A percentile compares a stretch with the other conserved stretches of the same genome.
Evolutionary conservation across 2,888 invertebrate genomes (phyloP).

Genomic region (Nymphalis polychloros): DNA sequence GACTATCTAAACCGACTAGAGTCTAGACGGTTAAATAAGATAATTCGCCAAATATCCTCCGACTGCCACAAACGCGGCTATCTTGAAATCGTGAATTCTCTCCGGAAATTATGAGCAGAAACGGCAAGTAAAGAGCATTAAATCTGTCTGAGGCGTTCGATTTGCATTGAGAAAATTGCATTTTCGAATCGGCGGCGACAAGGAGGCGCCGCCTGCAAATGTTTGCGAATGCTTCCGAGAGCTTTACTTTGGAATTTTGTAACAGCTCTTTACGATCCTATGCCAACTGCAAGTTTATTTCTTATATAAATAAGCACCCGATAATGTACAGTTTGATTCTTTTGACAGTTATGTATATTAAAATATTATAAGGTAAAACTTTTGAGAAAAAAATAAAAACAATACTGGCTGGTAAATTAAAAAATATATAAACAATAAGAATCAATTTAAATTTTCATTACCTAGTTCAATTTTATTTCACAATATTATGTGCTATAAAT

Average conservation of each 20-base stretch:
- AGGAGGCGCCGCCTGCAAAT: conserved; percentile 61
- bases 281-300: conserved; percentile 10
- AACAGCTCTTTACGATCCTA: conserved; percentile 30
- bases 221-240: conserved; percentile 63
- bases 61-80: conserved; percentile 47
- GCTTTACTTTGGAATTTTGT: conserved; percentile 59
- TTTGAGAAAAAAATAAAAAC: not conserved
- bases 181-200: conserved; percentile 69
- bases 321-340: too few species aligned
- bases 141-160: conserved; percentile 76
- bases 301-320: not conserved
- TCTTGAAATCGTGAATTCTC: conserved; percentile 57
- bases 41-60: conserved; percentile 33
- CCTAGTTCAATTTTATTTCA: conserved; percentile 13
- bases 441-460: conserved; percentile 20
- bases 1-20: conserved; percentile 51
- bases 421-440: conserved; percentile 10
- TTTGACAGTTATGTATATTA: not conserved
- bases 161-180: conserved; percentile 79
- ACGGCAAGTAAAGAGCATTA: conserved; percentile 75
- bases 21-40: conserved; percentile 38
- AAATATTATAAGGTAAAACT: not conserved
- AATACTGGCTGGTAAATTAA: conserved; percentile 12
- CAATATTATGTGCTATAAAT: conserved; percentile 11
- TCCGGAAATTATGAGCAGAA: conserved; percentile 72